phyloP scores from a whole-genome alignment of 2,113 vertebrate genomes.

The Pterocles orientalis region DNA sequence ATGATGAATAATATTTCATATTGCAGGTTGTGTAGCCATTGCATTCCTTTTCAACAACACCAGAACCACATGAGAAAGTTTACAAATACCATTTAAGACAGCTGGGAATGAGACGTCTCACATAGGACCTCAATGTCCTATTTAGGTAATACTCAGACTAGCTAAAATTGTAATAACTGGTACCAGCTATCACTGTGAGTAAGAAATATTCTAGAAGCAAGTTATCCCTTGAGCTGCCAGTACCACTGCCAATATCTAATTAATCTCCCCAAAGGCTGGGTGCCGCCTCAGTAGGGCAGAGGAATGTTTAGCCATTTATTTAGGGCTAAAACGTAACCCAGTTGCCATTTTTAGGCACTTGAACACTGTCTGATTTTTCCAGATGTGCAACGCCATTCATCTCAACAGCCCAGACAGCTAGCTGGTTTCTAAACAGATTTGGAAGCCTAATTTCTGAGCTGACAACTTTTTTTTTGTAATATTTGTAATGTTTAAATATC shows the following conservation, averaged over 20 bases:
- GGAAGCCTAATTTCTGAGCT: not conserved
- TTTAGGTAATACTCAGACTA: not conserved
- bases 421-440: not conserved
- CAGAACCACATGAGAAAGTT: conserved; percentile 4
- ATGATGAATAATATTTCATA: not conserved
- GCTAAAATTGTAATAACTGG: not conserved
- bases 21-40: not conserved
- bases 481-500: not conserved
- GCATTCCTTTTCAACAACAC: conserved; percentile 5
- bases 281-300: not conserved
- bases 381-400: not conserved
- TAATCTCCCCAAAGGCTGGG: not conserved
- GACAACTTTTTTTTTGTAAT: not conserved
- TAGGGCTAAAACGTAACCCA: not conserved
- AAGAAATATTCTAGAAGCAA: not conserved
- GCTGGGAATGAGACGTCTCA: not conserved
- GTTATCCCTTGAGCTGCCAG: not conserved
- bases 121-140: not conserved
- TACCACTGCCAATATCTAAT: not conserved
- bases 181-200: not conserved
- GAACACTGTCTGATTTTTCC: not conserved
- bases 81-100: conserved; percentile 3
- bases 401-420: not conserved
- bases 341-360: not conserved
- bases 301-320: not conserved